Evolutionary conservation across 2,797 vertebrate genomes (phyloP).

Genomic region (Carduelis carduelis): DNA sequence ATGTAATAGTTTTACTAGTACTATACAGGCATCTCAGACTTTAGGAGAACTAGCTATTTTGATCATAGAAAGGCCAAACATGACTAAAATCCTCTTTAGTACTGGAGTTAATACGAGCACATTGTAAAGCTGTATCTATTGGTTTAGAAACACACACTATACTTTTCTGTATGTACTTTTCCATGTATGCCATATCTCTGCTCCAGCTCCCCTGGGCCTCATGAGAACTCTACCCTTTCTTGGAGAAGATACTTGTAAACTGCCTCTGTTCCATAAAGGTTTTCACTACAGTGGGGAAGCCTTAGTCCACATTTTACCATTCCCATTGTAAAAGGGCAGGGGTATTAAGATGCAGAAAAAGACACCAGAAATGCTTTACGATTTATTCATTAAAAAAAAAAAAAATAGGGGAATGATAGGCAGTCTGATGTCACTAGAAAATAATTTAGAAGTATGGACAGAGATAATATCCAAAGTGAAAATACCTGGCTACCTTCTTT

Average conservation of each 20-base stretch:
- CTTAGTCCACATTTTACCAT: neutral
- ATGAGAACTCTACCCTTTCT: neutral
- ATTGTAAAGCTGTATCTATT: neutral
- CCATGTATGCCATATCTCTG: neutral
- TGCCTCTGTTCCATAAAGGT: neutral
- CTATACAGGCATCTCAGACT: neutral
- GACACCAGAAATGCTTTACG: neutral
- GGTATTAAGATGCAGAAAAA: neutral
- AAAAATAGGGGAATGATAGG: neutral
- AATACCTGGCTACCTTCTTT: neutral
- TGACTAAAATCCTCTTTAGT: neutral
- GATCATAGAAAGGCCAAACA: neutral
- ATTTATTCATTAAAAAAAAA: neutral
- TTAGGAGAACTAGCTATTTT: neutral
- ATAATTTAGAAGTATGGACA: neutral
- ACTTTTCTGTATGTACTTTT: neutral
- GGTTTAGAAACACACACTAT: neutral
- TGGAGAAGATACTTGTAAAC: neutral
- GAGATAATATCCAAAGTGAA: neutral
- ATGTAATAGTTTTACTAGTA: neutral
- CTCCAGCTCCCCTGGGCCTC: neutral
- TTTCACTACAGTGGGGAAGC: neutral
- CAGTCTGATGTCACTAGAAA: neutral
- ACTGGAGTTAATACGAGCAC: neutral
- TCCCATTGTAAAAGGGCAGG: neutral